Evolutionary conservation across 2,888 invertebrate genomes (phyloP), one percentile per base, ranked within the genome.

Genomic region (Siphlonurus alternatus): DNA sequence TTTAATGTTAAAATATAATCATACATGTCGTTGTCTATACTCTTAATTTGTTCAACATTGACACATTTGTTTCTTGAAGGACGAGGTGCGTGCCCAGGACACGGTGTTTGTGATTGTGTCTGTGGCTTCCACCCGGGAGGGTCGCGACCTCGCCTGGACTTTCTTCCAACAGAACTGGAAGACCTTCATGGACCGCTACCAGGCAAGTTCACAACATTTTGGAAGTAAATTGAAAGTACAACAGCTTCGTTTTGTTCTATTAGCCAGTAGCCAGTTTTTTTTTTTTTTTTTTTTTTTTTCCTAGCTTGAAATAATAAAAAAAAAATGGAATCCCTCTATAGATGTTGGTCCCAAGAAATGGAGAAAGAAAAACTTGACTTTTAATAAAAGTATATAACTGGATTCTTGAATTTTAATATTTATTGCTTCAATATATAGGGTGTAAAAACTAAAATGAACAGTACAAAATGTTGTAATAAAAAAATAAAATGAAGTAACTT

Each of bases 41-140:
- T 64, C 18, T 1, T 61, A 7, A 63, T 63, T 53, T 23, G 2
- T 53, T 20, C 53, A 54, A n/a, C 15, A 53, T 24, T 20, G n/a
- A 25, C 22, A 25, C 18, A 38, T 24, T 65, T 53, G 24, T 24
- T 63, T 66, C 67, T 70, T 73, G 2, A 73, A 91, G 88, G 88
- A 89, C 66, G 90, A 95, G 74, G 95, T 97, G 1, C 82, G 94
- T 61, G 84, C 90, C 0, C 95, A 96, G 76, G 96, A 96, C 74
- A 88, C 91, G 0, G 87, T 93, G 53, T 93, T 89, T 74, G 90
- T 93, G 18, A 87, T 97, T 56, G 87, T 88, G 67, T 89, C 93
- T 2, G 90, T 93, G 20, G 89, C 91, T 0, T 82, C 87, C 71
- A 87, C 88, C 70, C 84, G 84, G 69, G 79, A 82, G 68, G 96